phyloP scores from a whole-genome alignment of 2,888 invertebrate species.

The Cremastobaeus sp. region DNA sequence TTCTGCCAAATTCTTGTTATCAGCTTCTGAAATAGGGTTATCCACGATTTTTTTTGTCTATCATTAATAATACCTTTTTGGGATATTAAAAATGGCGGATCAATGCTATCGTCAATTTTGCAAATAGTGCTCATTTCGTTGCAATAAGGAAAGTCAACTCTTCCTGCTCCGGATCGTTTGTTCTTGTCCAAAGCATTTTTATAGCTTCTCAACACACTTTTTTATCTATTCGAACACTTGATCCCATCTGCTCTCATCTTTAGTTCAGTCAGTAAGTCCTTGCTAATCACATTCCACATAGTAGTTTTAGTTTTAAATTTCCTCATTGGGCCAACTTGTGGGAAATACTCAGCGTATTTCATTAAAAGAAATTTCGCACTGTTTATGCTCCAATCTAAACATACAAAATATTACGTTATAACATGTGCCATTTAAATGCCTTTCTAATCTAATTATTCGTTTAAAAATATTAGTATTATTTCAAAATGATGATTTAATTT shows the following conservation, averaged over 20 bases:
- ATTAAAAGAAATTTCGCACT: not conserved
- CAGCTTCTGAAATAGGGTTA: too few species aligned
- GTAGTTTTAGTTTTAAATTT: constrained; percentile 55
- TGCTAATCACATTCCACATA: constrained; percentile 56
- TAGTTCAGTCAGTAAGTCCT: constrained; percentile 34
- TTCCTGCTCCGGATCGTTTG: constrained; percentile 35
- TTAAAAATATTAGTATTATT: too few species aligned
- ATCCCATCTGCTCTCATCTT: constrained; percentile 9
- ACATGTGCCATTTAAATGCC: too few species aligned
- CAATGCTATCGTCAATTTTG: constrained; percentile 57
- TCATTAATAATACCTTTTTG: not conserved
- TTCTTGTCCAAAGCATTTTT: constrained; percentile 58
- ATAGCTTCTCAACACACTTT: constrained; percentile 60
- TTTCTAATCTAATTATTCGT: too few species aligned
- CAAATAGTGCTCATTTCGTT: constrained; percentile 59
- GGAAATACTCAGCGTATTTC: not conserved
- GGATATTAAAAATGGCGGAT: not conserved
- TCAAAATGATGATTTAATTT: too few species aligned
- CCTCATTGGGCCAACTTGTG: constrained; percentile 38
- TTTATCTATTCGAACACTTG: constrained; percentile 58
- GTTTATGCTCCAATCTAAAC: too few species aligned
- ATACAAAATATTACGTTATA: too few species aligned
- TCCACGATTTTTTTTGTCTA: not conserved
- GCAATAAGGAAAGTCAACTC: constrained; percentile 47
- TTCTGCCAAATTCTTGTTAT: too few species aligned